Evolutionary conservation across 2,888 invertebrate genomes (phyloP).

Genomic region (Trissonchulus sp.): DNA sequence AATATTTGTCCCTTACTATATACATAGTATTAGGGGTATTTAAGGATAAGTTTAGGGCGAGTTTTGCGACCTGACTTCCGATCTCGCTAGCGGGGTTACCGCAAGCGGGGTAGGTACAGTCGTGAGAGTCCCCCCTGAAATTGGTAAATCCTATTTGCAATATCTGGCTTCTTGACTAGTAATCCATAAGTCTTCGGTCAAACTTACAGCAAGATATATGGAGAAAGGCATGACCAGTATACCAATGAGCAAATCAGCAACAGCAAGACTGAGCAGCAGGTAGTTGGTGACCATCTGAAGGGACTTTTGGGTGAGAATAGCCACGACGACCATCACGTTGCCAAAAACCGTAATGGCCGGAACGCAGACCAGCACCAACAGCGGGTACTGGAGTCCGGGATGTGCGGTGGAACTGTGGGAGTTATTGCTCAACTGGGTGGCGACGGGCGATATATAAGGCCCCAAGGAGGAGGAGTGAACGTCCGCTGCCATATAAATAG

Average conservation of each 20-base stretch:
- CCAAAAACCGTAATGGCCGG: constrained; percentile 8
- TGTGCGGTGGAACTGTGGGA: too few species aligned
- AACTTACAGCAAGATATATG: constrained; percentile 39
- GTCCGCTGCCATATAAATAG: too few species aligned
- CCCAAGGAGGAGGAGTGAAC: too few species aligned
- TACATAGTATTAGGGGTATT: too few species aligned
- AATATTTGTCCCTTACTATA: too few species aligned
- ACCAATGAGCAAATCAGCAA: constrained; percentile 44
- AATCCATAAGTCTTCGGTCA: not conserved
- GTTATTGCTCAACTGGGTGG: too few species aligned
- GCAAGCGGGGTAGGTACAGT: too few species aligned
- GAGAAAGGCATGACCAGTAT: constrained; percentile 43
- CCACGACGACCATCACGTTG: not conserved
- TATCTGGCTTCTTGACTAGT: too few species aligned
- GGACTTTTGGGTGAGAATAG: not conserved
- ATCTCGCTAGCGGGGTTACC: too few species aligned
- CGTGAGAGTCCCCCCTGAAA: not conserved
- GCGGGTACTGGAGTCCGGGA: not conserved
- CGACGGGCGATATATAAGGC: too few species aligned
- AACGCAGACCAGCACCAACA: not conserved
- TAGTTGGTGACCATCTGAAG: constrained; percentile 22
- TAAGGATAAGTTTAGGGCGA: too few species aligned
- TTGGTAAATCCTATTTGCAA: not conserved
- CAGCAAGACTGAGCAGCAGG: constrained; percentile 43
- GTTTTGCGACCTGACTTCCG: too few species aligned